These are phyloP conservation scores for Rhodophaea formosa DNA, from an alignment of 2,888 invertebrate species.

Conservation along the genomic window DNA sequence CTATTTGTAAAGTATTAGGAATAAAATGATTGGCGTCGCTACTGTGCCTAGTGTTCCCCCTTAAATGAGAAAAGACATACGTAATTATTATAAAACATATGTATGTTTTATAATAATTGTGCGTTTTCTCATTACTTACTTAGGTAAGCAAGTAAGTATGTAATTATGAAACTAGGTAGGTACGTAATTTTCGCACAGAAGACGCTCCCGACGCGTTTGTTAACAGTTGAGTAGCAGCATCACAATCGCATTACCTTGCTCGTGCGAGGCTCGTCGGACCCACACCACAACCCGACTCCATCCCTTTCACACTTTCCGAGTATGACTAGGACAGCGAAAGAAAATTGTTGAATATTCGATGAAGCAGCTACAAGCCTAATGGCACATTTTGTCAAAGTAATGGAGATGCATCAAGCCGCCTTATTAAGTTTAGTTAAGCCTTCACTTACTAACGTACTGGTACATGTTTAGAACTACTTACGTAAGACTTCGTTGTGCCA, in stretches of 20 bases:
- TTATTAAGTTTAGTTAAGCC: slow-evolving; percentile 7
- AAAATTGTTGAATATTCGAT: slow-evolving; percentile 12
- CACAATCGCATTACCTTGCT: neutral
- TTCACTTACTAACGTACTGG: neutral
- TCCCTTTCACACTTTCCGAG: slow-evolving; percentile 5
- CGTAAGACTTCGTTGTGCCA: too few species aligned
- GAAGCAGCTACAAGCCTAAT: slow-evolving; percentile 3
- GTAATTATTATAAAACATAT: too few species aligned
- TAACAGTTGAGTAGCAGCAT: neutral
- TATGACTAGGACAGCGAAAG: neutral
- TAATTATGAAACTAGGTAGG: neutral
- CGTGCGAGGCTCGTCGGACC: neutral
- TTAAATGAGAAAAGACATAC: too few species aligned
- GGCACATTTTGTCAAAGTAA: slow-evolving; percentile 9
- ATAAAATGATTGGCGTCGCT: too few species aligned
- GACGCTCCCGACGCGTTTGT: neutral
- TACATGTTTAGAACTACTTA: neutral
- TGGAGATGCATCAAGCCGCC: slow-evolving; percentile 10
- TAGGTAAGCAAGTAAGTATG: too few species aligned
- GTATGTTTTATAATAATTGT: too few species aligned
- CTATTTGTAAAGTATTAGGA: too few species aligned
- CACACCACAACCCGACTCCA: neutral
- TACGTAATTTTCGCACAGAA: neutral
- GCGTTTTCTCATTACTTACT: too few species aligned
- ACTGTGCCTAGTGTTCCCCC: too few species aligned